Conservation (phyloP, 2,888 invertebrate genomes). For the Steinernema hermaphroditum region DNA sequence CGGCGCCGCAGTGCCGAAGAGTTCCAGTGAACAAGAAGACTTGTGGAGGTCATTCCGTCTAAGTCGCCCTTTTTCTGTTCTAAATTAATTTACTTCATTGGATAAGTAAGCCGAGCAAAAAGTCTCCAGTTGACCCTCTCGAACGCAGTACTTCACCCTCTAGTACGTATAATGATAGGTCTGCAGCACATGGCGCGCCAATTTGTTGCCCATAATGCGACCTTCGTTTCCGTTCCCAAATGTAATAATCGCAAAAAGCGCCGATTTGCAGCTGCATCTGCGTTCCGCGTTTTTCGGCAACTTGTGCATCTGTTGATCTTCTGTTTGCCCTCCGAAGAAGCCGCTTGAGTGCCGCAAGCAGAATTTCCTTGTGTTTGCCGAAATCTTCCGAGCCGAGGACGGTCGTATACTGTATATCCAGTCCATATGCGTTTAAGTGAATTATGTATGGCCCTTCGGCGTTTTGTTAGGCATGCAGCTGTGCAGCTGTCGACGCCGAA, state of each 20-base stretch:
- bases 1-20: conserved; percentile 17
- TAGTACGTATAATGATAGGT: conserved; percentile 4
- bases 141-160: not conserved
- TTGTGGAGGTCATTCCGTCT: not conserved
- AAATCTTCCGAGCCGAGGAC: no score
- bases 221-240: conserved; percentile 9
- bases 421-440: conserved; percentile 11
- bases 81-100: not conserved
- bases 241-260: conserved; percentile 19
- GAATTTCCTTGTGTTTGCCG: not conserved
- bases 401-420: not conserved
- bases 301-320: conserved; percentile 21
- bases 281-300: not conserved
- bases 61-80: not conserved
- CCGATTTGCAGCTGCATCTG: conserved; percentile 23
- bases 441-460: conserved; percentile 16
- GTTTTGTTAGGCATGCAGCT: not conserved
- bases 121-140: not conserved
- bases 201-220: conserved; percentile 14
- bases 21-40: not conserved
- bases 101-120: not conserved
- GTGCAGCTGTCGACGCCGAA: not conserved
- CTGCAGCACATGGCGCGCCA: conserved; percentile 1
- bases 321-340: conserved; percentile 9
- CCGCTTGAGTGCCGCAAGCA: not conserved